Conservation (phyloP, 2,888 invertebrate species). For the Netelia inedita region DNA sequence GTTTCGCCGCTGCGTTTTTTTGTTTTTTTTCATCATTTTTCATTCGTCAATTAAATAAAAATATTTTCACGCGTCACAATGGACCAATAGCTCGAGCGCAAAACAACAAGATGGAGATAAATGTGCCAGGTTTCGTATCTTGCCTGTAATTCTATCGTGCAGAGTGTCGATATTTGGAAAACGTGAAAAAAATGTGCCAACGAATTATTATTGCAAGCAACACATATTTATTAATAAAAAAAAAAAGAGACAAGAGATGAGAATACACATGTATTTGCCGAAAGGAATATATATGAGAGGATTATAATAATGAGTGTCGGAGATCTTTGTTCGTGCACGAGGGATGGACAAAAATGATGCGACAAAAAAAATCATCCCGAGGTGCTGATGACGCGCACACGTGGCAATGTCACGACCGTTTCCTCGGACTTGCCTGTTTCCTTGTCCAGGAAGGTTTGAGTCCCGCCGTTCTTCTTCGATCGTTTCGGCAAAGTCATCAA, state of each 20-base stretch:
- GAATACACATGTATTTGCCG: slow-evolving; percentile 3
- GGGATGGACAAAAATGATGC: slow-evolving; percentile 11
- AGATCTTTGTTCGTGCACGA: slow-evolving; percentile 17
- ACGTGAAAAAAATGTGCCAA: slow-evolving; percentile 47
- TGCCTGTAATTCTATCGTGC: slow-evolving; percentile 2
- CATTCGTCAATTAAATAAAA: slow-evolving; percentile 1
- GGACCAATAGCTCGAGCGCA: not conserved
- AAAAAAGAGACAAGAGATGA: slow-evolving; percentile 16
- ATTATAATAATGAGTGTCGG: not conserved
- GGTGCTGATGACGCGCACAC: slow-evolving; percentile 66
- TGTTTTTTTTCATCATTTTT: no score
- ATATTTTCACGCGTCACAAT: slow-evolving; percentile 1
- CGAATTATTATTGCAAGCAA: slow-evolving; percentile 13
- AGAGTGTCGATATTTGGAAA: slow-evolving; percentile 5
- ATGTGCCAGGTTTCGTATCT: slow-evolving; percentile 10
- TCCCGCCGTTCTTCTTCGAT: slow-evolving; percentile 77
- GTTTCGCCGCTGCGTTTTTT: slow-evolving; percentile 54
- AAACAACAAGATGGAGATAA: not conserved
- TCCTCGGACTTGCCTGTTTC: slow-evolving; percentile 78
- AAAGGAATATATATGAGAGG: not conserved
- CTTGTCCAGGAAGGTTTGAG: slow-evolving; percentile 76
- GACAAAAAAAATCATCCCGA: slow-evolving; percentile 45
- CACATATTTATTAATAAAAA: slow-evolving; percentile 61
- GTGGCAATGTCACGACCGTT: slow-evolving; percentile 63
- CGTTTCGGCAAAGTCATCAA: slow-evolving; percentile 77